These are phyloP conservation scores for Oplegnathus fasciatus DNA, from an alignment of 2,113 vertebrate species.

Conservation along the genomic window DNA sequence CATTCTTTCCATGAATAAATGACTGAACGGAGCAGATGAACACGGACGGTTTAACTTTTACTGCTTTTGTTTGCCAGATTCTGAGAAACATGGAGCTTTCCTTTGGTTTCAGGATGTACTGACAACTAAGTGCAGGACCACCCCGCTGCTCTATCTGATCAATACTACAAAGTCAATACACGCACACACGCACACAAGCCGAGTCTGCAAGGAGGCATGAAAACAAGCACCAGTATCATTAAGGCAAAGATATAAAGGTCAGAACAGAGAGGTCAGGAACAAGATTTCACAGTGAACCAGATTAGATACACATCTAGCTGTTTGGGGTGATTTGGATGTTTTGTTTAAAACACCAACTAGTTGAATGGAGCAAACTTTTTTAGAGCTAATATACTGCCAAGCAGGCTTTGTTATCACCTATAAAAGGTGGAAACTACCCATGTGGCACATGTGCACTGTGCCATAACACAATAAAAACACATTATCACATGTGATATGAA, in stretches of 20 bases:
- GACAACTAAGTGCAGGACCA: conserved; percentile 55
- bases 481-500: background rate
- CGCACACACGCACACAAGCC: conserved; percentile 25
- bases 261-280: background rate
- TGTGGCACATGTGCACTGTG: background rate
- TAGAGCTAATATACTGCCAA: background rate
- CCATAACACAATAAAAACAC: background rate
- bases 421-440: background rate
- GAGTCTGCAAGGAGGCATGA: conserved; percentile 24
- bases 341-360: background rate
- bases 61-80: conserved; percentile 33
- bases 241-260: conserved; percentile 18
- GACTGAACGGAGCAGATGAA: conserved; percentile 41
- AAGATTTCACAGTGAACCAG: background rate
- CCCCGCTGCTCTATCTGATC: conserved; percentile 66
- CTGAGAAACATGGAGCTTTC: conserved; percentile 35
- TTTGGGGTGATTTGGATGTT: background rate
- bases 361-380: background rate
- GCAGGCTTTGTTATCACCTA: background rate
- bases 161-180: conserved; percentile 68
- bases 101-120: conserved; percentile 43
- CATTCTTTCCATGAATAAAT: conserved; percentile 56
- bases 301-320: background rate
- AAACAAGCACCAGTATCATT: conserved; percentile 46
- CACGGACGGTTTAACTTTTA: conserved; percentile 24